Base-by-base conservation (phyloP, 2,113 vertebrate species). In the Gorsachius goisagi region DNA sequence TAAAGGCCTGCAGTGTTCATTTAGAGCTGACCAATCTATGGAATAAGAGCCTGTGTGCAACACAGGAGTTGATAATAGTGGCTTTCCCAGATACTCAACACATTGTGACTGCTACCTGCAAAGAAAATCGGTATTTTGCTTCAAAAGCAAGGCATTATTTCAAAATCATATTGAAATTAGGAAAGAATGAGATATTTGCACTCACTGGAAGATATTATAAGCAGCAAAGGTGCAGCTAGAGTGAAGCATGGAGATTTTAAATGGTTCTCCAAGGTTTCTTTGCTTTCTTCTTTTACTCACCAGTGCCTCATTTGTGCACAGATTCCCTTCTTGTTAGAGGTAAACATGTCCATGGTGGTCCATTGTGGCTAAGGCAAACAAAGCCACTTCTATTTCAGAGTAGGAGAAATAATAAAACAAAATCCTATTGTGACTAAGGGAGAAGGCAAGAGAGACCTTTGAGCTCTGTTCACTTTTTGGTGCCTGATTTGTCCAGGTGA, bases 111-210 rank as follows among this genome's bases (percentile, higher is more conserved):
- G 6, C 28, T 88, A 64, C 18, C 37, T 85, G 19, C 12, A 63
- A 89, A 94, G 32, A 79, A 94, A 94, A 72, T 26, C 5, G 4
- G 4, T 80, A 32, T 79, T 88, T 68, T 72, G 33, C 18, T 84
- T 74, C 63, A 85, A 81, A 86, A 81, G 5, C 13, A 30, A 18
- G 21, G 12, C 9, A 35, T 52, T 77, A 33, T 81, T 89, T 73
- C 15, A 79, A 90, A 88, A 76, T 76, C 16, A 10, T 56, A 45
- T 13, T 33, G 35, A 58, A 90, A 90, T 59, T 37, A 47, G 30
- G 37, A 67, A 63, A 72, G 6, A 82, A 55, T 0, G 0, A 87
- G 9, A 24, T 74, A 18, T 30, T 90, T 62, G 5, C 7, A 44
- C 18, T 76, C 53, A 53, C 9, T 47, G 22, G 11, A 62, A 89